Evolutionary conservation across 1,140 invertebrate genomes (phyloP), one percentile per base, ranked within the genome.

Genomic region (Camponotus vicinus): DNA sequence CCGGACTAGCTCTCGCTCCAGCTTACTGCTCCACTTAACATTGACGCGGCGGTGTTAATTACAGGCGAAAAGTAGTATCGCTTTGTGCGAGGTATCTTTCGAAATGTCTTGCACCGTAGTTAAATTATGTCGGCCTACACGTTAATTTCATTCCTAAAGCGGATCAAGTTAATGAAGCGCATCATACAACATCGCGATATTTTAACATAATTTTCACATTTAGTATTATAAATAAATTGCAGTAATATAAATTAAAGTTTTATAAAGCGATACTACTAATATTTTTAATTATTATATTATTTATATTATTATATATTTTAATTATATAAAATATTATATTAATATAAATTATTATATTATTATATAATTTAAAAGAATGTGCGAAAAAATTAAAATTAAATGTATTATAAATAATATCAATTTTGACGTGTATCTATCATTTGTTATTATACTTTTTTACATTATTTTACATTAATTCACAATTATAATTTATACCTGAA

Each of bases 1-100:
- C 61, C 59, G 59, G 82, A 75, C 85, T 82, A 85, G 42, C 73
- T 89, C 63, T 37, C 45, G 13, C 45, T 49, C 52, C 40, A 52
- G 67, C 75, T 89, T 76, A 63, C 69, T 37, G 52, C 21, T 27
- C 63, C 80, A 61, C 40, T 89, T 67, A 83, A 86, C 52, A 87
- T 42, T 57, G 63, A 32, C 66, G 37, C 82, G 64, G 57, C 69
- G 21, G 70, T 77, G 75, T 90, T 89, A 89, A 90, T 89, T 89
- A 89, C 75, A 55, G 40, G 18, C 21, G 57, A n/a, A 82, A 82
- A 82, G 67, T 52, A 52, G 49, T 82, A 27, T 75, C 69, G 15
- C 52, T 71, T 71, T 82, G 34, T 82, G 18, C 37, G 45, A 83
- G 27, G 15, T 61, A 45, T 61, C 79, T 73, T 49, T 61, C 55